phyloP scores from a whole-genome alignment of 2,888 invertebrate species.

The Parapristionchus giblindavisi region DNA sequence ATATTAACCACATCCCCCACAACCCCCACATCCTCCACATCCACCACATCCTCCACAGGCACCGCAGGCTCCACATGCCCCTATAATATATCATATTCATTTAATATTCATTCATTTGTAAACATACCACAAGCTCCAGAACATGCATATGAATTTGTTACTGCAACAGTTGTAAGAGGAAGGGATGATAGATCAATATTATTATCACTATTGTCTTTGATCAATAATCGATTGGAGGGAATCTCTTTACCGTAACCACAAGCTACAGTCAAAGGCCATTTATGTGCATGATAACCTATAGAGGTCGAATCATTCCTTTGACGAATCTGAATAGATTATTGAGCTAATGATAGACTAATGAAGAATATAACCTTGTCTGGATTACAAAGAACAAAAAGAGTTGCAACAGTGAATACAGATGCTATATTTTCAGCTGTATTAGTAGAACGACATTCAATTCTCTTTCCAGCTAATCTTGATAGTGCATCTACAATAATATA shows the following conservation, averaged over 20 bases:
- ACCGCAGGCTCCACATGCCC: conserved; percentile 48
- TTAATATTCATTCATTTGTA: background rate
- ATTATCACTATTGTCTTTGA: background rate
- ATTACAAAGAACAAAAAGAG: conserved; percentile 73
- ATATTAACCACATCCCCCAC: conserved; percentile 36
- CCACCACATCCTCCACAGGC: conserved; percentile 53
- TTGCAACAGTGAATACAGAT: conserved; percentile 72
- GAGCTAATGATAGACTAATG: too few relatives aligned
- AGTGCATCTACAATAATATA: conserved; percentile 65
- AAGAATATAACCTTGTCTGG: conserved; percentile 68
- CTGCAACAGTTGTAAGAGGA: background rate
- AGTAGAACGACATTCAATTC: conserved; percentile 67
- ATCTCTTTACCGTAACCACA: conserved; percentile 71
- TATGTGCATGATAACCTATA: conserved; percentile 68
- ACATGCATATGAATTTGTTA: background rate
- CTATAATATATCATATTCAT: background rate
- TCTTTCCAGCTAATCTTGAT: conserved; percentile 66
- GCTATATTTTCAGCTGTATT: conserved; percentile 73
- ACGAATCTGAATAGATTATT: conserved; percentile 58
- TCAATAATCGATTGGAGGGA: conserved; percentile 66
- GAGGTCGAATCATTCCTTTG: conserved; percentile 58
- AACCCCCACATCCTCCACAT: conserved; percentile 42
- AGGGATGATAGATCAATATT: background rate
- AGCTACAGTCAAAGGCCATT: conserved; percentile 71
- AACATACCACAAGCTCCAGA: conserved; percentile 31